Base-by-base conservation (phyloP, 2,888 invertebrate genomes). In the Lamellibrachia columna region DNA sequence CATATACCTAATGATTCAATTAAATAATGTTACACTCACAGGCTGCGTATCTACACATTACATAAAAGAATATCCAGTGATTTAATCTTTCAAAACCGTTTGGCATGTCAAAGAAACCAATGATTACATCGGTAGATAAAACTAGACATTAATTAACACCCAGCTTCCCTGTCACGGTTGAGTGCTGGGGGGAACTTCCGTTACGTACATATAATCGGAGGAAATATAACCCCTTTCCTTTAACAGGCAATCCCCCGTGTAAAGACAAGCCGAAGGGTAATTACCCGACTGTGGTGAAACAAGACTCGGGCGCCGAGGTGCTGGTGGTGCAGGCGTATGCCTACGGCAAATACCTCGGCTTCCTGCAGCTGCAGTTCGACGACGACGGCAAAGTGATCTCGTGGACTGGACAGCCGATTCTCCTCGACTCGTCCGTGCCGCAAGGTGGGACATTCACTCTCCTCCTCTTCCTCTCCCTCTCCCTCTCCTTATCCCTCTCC, bases 261-360 rank as follows among this genome's bases (percentile, higher is more conserved):
- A 75, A 22, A 75, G 75, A 75, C 4, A 75, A 91, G 98, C 0
- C 97, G 97, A 0, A 3, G 75, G 75, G 75, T 6, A n/a, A 75
- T 2, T 99, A 99, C 96, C 99, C 99, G 0, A 97, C 97, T 0
- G 96, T 98, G 91, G 97, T 98, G 0, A 97, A 96, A 22, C 98
- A 98, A 53, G 9, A 92, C 1, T 93, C 93, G 28, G 95, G 95
- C 3, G 91, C 92, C 1, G 93, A 92, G 40, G 95, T 93, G 0
- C 94, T 98, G 1, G 98, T 98, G 0, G 98, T 98, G 0, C 98
- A 99, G 97, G 98, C 98, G 2, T 99, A 98, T 95, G 98, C 98
- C 0, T 98, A 98, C 95, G 98, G 98, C 1, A 99, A 99, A 97
- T 99, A 99, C 96, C 97, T 99, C 93, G 99, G 99, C 0, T 97